A percentile compares a stretch with the other conserved stretches of the same genome.
phyloP scores from a whole-genome alignment of 30 jellyfish, hydroid and myxozoan genomes.

The Chrysaora quinquecirrha region DNA sequence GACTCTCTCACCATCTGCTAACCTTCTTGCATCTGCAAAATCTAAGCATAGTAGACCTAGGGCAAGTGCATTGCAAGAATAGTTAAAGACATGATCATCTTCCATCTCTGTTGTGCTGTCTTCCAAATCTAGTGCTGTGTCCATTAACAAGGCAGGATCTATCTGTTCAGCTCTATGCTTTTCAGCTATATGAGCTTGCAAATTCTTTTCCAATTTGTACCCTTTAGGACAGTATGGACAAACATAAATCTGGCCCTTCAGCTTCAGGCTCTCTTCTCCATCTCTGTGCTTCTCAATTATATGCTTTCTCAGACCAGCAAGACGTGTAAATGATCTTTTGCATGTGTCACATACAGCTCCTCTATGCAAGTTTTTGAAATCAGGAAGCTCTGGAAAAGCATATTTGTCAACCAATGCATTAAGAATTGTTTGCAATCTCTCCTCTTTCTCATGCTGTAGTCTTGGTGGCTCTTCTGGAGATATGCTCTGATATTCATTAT shows the following conservation, averaged over 20 bases:
- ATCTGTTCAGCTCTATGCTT: too few relatives aligned
- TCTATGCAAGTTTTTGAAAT: background rate
- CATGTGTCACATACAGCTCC: background rate
- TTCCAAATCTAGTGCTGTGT: too few relatives aligned
- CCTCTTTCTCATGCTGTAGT: background rate
- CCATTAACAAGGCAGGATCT: too few relatives aligned
- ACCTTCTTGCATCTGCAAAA: background rate
- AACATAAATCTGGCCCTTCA: too few relatives aligned
- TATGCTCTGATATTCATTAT: background rate
- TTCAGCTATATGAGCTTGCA: background rate
- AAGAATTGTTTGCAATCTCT: background rate
- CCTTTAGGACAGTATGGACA: background rate
- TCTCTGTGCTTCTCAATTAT: background rate
- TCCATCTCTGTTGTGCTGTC: too few relatives aligned
- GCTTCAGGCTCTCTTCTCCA: background rate
- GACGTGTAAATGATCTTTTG: background rate
- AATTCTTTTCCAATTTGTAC: background rate
- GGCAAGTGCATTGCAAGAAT: background rate
- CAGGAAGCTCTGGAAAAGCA: background rate
- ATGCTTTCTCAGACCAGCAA: background rate
- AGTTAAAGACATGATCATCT: background rate
- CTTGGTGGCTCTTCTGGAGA: background rate
- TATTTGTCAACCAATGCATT: background rate
- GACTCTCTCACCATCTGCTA: conserved; percentile 22
- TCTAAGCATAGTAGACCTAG: background rate